Evolutionary conservation across 2,888 invertebrate genomes (phyloP).

Genomic region (Andricus quercusramuli): DNA sequence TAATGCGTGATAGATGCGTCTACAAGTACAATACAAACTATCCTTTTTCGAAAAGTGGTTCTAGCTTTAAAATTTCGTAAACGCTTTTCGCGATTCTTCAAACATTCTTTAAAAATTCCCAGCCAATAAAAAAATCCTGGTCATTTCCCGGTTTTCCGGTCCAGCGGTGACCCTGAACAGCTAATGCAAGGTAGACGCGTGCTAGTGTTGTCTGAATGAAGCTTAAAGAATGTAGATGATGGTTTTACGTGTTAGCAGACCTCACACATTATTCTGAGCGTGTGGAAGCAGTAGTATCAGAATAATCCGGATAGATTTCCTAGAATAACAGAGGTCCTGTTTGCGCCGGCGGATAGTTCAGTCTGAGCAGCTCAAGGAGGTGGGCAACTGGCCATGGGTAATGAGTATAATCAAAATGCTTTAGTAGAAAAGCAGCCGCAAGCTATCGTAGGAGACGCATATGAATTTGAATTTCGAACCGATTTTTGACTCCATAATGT

Average conservation of each 20-base stretch:
- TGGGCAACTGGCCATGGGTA: constrained; percentile 58
- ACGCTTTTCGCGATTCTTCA: too few relatives aligned
- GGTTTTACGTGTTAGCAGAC: background rate
- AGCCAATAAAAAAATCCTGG: too few relatives aligned
- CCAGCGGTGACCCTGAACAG: too few relatives aligned
- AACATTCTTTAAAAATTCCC: too few relatives aligned
- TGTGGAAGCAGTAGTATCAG: constrained; percentile 44
- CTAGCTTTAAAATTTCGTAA: too few relatives aligned
- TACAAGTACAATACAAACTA: too few relatives aligned
- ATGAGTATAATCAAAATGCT: constrained; percentile 77
- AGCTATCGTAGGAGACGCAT: constrained; percentile 68
- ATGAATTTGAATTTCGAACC: constrained; percentile 73
- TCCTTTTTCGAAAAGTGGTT: too few relatives aligned
- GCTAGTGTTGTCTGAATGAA: background rate
- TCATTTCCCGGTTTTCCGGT: too few relatives aligned
- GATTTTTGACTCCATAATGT: constrained; percentile 64
- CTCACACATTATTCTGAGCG: background rate
- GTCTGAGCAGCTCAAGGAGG: constrained; percentile 39
- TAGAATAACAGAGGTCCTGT: constrained; percentile 48
- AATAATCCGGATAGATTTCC: constrained; percentile 50
- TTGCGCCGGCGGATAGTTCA: constrained; percentile 50
- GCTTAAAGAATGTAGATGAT: background rate
- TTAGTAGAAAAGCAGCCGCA: constrained; percentile 73
- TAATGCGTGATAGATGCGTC: too few relatives aligned
- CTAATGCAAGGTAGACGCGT: too few relatives aligned